These are phyloP conservation scores for Akabosia matsudoensis DNA, from an alignment of 1,140 invertebrate species.

Conservation along the genomic window DNA sequence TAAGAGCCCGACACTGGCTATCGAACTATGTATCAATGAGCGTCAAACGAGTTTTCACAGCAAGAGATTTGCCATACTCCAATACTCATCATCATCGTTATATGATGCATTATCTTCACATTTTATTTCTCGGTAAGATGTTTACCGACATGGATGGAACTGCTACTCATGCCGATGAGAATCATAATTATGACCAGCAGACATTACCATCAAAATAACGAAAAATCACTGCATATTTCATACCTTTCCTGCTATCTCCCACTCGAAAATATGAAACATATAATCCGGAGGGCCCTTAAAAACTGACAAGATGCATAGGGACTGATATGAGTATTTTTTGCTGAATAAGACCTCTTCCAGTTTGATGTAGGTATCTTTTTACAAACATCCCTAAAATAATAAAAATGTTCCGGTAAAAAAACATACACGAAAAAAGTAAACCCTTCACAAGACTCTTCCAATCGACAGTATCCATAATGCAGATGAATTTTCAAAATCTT, in stretches of 20 bases:
- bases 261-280: no score
- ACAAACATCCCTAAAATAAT: background rate
- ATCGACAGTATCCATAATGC: no score
- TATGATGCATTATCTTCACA: conserved; percentile 29
- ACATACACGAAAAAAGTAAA: conserved; percentile 2
- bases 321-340: background rate
- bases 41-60: conserved; percentile 46
- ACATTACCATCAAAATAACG: no score
- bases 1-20: background rate
- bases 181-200: no score
- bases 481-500: background rate
- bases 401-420: conserved; percentile 6
- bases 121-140: background rate
- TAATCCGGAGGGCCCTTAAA: background rate
- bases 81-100: conserved; percentile 43
- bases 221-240: no score
- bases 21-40: conserved; percentile 42
- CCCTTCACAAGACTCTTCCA: background rate
- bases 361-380: background rate
- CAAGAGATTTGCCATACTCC: conserved; percentile 42
- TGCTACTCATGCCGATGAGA: no score
- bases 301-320: background rate
- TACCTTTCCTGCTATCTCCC: no score
- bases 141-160: no score
- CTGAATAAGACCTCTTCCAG: background rate